A percentile compares a stretch with the other conserved stretches of the same genome.
phyloP scores from a whole-genome alignment of 2,888 invertebrate species.

The Volucella inflata region DNA sequence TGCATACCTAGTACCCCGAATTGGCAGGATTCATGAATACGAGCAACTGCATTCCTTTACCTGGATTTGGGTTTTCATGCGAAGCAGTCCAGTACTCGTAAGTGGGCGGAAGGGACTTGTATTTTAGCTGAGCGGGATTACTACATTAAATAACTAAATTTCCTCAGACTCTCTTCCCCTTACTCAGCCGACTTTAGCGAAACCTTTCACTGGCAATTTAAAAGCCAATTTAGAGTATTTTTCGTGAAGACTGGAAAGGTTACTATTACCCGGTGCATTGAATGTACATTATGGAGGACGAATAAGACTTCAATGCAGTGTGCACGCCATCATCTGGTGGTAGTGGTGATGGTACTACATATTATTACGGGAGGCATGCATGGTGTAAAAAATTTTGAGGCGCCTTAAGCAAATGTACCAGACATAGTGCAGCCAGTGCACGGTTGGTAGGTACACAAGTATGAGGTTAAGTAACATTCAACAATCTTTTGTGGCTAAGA shows the following conservation, averaged over 20 bases:
- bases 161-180: slow-evolving; percentile 38
- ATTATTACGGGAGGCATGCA: slow-evolving; percentile 38
- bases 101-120: not conserved
- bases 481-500: slow-evolving; percentile 40
- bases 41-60: slow-evolving; percentile 30
- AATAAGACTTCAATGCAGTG: slow-evolving; percentile 67
- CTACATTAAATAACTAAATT: slow-evolving; percentile 66
- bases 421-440: not conserved
- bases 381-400: slow-evolving; percentile 35
- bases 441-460: not conserved
- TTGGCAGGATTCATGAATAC: slow-evolving; percentile 20
- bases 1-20: slow-evolving; percentile 5
- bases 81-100: not conserved
- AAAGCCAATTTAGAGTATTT: slow-evolving; percentile 73
- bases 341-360: slow-evolving; percentile 5
- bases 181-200: not conserved
- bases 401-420: slow-evolving; percentile 1
- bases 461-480: slow-evolving; percentile 60
- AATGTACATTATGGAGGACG: slow-evolving; percentile 60
- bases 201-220: slow-evolving; percentile 66
- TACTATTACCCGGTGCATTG: slow-evolving; percentile 73
- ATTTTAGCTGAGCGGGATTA: not conserved
- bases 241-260: slow-evolving; percentile 63
- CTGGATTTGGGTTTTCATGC: not conserved
- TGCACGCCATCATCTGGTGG: slow-evolving; percentile 42